Evolutionary conservation across 2,113 vertebrate species (phyloP).

Genomic region (Periophthalmus modestus): DNA sequence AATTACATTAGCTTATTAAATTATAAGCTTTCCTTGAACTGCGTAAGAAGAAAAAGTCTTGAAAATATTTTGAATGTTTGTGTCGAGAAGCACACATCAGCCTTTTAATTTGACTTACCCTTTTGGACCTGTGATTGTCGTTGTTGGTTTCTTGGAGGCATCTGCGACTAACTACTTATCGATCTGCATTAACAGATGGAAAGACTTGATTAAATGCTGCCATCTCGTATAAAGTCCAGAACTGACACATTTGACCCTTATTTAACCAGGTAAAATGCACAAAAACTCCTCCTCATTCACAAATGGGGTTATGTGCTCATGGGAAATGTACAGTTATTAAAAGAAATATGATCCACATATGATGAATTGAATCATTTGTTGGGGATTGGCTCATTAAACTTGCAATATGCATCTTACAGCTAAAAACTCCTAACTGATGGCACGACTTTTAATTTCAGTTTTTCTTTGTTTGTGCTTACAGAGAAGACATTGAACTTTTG

Average conservation of each 20-base stretch:
- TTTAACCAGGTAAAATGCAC: background rate
- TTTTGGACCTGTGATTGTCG: background rate
- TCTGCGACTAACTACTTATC: background rate
- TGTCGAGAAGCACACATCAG: background rate
- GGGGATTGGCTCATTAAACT: too few relatives aligned
- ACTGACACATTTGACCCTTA: background rate
- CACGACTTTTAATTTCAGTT: too few relatives aligned
- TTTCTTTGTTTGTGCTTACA: too few relatives aligned
- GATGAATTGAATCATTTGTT: too few relatives aligned
- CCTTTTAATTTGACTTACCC: background rate
- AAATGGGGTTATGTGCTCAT: too few relatives aligned
- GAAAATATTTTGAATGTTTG: background rate
- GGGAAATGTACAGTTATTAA: too few relatives aligned
- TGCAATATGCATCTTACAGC: too few relatives aligned
- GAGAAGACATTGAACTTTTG: too few relatives aligned
- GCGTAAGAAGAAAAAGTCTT: background rate
- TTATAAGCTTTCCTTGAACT: too few relatives aligned
- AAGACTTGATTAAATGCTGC: background rate
- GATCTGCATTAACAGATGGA: background rate
- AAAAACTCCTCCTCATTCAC: background rate
- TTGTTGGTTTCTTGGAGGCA: background rate
- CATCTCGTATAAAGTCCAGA: background rate
- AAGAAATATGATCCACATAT: too few relatives aligned
- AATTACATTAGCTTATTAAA: too few relatives aligned
- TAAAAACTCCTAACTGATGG: too few relatives aligned